phyloP scores from a whole-genome alignment of 2,797 vertebrate species.

The Periparus ater region DNA sequence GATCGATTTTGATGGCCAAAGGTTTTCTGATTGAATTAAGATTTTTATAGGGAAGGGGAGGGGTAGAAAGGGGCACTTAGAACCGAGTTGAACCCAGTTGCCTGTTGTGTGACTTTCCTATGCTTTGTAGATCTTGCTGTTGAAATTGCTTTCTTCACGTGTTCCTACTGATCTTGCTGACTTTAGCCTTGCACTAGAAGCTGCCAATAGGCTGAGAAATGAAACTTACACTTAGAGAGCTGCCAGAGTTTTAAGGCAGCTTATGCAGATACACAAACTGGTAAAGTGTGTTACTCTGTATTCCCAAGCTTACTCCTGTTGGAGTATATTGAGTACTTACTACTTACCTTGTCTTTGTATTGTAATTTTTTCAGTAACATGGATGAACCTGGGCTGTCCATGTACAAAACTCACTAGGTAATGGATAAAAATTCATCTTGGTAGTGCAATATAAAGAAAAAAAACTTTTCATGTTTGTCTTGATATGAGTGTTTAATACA shows the following conservation, averaged over 20 bases:
- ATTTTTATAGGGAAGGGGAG: slow-evolving; percentile 53
- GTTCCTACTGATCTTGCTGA: neutral
- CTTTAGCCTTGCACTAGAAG: neutral
- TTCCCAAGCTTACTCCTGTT: neutral
- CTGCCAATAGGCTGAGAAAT: neutral
- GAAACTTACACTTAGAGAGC: neutral
- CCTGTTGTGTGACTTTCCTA: slow-evolving; percentile 13
- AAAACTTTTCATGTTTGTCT: slow-evolving; percentile 50
- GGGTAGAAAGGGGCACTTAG: neutral
- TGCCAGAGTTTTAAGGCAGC: neutral
- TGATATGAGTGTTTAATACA: slow-evolving; percentile 49
- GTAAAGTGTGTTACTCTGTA: neutral
- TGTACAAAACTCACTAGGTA: slow-evolving; percentile 10
- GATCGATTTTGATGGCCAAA: slow-evolving; percentile 58
- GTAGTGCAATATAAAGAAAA: slow-evolving; percentile 51
- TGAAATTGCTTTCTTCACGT: slow-evolving; percentile 40
- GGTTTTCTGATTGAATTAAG: slow-evolving; percentile 63
- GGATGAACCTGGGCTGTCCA: slow-evolving; percentile 25
- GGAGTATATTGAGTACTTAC: neutral
- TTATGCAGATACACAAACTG: neutral
- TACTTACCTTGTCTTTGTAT: slow-evolving; percentile 31
- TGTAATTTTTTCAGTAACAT: slow-evolving; percentile 12
- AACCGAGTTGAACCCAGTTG: slow-evolving; percentile 47
- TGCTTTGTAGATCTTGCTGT: slow-evolving; percentile 53
- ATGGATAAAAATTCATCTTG: slow-evolving; percentile 43